phyloP scores from a whole-genome alignment of 2,888 invertebrate genomes.

The Apotomis turbidana region DNA sequence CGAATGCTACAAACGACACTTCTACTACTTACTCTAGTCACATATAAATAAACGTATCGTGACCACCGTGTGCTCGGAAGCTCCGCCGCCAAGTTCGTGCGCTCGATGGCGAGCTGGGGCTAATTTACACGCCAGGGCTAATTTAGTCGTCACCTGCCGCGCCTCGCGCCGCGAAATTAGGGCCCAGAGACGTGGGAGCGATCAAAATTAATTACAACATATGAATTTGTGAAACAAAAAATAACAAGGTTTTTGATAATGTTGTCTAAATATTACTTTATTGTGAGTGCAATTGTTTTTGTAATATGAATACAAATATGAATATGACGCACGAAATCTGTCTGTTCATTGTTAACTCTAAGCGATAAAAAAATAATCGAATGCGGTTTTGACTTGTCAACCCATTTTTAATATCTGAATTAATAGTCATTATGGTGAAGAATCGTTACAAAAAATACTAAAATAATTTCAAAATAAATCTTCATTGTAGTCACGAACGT shows the following conservation, averaged over 20 bases:
- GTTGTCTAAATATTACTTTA: neutral
- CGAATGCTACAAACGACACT: neutral
- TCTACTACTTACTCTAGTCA: neutral
- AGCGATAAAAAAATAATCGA: too few species aligned
- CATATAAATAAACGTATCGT: neutral
- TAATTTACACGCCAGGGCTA: slow-evolving; percentile 55
- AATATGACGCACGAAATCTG: too few species aligned
- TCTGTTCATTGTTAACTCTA: too few species aligned
- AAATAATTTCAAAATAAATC: too few species aligned
- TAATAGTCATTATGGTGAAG: too few species aligned
- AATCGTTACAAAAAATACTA: too few species aligned
- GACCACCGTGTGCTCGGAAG: slow-evolving; percentile 27
- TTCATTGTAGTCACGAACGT: too few species aligned
- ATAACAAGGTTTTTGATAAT: neutral
- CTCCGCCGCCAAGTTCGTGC: slow-evolving; percentile 47
- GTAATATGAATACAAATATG: too few species aligned
- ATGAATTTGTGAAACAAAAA: neutral
- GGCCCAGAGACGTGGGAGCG: neutral
- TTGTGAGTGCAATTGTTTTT: too few species aligned
- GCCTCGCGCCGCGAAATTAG: slow-evolving; percentile 48
- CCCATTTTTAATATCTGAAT: too few species aligned
- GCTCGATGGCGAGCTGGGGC: slow-evolving; percentile 68
- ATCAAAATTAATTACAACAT: neutral
- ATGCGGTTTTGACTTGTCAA: too few species aligned
- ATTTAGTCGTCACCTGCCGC: slow-evolving; percentile 68